Conservation (phyloP, 2,797 vertebrate species). For the Acanthopagrus latus region DNA sequence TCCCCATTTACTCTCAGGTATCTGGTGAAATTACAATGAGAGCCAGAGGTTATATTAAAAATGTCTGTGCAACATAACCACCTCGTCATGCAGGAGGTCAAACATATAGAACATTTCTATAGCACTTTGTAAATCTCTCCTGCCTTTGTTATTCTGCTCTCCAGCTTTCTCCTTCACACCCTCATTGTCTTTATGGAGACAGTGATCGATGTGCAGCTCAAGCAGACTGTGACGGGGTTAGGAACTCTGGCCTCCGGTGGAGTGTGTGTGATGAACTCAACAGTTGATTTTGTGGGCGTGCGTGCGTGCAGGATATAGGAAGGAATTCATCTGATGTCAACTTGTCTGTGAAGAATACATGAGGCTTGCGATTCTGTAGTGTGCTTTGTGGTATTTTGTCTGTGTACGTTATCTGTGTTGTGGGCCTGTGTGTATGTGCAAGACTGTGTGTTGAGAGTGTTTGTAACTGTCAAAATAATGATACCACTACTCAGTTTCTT, state of each 20-base stretch:
- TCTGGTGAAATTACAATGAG: conserved; percentile 3
- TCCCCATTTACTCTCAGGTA: not conserved
- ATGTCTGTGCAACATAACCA: not conserved
- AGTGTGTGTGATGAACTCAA: conserved; percentile 55
- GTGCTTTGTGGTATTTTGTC: conserved; percentile 32
- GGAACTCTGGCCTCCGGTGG: conserved; percentile 66
- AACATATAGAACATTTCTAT: conserved; percentile 21
- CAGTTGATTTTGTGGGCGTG: conserved; percentile 33
- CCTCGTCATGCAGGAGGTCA: conserved; percentile 21
- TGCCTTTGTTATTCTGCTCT: conserved; percentile 27
- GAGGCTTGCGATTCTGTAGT: conserved; percentile 24
- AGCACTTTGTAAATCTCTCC: conserved; percentile 38
- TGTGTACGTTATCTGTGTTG: conserved; percentile 16
- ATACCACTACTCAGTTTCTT: conserved; percentile 67
- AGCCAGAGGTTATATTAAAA: conserved; percentile 14
- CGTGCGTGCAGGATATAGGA: conserved; percentile 20
- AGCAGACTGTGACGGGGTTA: conserved; percentile 72
- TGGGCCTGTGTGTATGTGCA: not conserved
- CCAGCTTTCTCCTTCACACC: conserved; percentile 36
- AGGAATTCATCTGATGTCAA: conserved; percentile 37
- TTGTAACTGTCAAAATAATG: conserved; percentile 77
- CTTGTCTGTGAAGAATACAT: conserved; percentile 38
- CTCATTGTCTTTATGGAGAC: conserved; percentile 70
- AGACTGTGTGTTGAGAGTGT: conserved; percentile 29
- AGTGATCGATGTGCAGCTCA: conserved; percentile 77